Evolutionary conservation across 2,797 vertebrate species (phyloP), one percentile per base, ranked within the genome.

Genomic region (Melanitta fusca): DNA sequence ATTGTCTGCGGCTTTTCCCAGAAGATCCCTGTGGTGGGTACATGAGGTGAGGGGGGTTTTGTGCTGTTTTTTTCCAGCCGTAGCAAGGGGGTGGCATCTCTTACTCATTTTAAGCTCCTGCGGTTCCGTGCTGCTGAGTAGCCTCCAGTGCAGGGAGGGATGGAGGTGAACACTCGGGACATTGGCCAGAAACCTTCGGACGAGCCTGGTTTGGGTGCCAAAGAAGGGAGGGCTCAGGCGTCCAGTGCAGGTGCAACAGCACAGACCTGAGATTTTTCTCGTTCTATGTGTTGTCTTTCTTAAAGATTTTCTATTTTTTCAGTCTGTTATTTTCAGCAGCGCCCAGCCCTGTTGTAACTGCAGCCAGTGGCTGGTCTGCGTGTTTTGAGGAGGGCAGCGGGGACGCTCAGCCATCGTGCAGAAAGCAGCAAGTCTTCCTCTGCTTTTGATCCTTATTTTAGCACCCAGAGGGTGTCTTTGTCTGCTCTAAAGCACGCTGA

Each of bases 291-390:
- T 34, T 5, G 3, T 24, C 8, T 86, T 75, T 65, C 32, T 39
- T 22, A 3, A 24, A 41, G 27, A 45, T 16, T 53, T 71, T 49
- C 12, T 49, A 4, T 49, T 49, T 47, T 49, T 49, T 24, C 8
- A 49, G 47, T 49, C 47, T 24, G 22, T 24, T 49, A 49, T 49
- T 81, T 80, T 68, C 61, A 15, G 58, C 22, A 8, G 3, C 2
- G 0, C 4, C 73, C 4, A 1, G 6, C 39, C 41, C 32, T 21
- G 32, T 22, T 25, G 10, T 49, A 36, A 7, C 4, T 64, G 58
- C 9, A 3, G 0, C 25, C 3, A 4, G 6, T 80, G 62, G n/a
- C 53, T 56, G n/a, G 13, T 15, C 57, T 2, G 0, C 47, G 0
- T 7, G 19, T 75, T 80, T 58, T 53, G 60, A 70, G 81, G 51